Base-by-base conservation (phyloP, 2,797 vertebrate genomes). In the Hipposideros larvatus region DNA sequence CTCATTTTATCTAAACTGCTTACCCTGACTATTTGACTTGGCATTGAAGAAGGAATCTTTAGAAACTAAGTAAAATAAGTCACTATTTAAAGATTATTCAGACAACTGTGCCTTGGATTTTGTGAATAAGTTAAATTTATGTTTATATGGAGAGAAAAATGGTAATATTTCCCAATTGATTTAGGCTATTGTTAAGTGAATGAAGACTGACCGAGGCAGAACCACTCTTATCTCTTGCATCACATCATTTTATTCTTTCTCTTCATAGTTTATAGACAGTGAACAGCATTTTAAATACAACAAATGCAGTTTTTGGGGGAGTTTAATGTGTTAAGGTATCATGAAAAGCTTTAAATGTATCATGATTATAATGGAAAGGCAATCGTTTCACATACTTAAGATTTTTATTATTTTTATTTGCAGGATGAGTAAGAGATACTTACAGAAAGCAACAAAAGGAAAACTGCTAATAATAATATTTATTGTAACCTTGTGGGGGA, bases 371-470 rank as follows among this genome's bases (percentile, higher is more conserved):
- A 65, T 55, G 46, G 53, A 75, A 89, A 79, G n/a, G 0, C 11
- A 66, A 70, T 87, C 4, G 34, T 37, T 86, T 87, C 73, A 79
- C 34, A 43, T 85, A 78, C 57, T 98, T 88, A 97, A 53, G 90
- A 24, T 92, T 87, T 96, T 96, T 95, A n/a, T 97, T 90, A 5
- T 86, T 51, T 97, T 98, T 90, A 63, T 96, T 98, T 97, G 41
- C 98, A 99, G 99, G 99, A 99, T 99, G 99, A 99, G 98, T 99
- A 99, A 99, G 98, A 99, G 99, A 98, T 99, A 99, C 98, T 98
- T 98, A 95, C 99, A 98, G 98, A 99, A 99, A 98, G 98, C 99
- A 99, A 99, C 99, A 98, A 99, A 99, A 99, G 99, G 99, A 98
- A 99, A 99, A 98, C 98, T 99, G 97, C 99, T 99, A 97, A 98